Conservation (phyloP, 1,140 invertebrate species). For the Stenopsyche tienmushanensis region DNA sequence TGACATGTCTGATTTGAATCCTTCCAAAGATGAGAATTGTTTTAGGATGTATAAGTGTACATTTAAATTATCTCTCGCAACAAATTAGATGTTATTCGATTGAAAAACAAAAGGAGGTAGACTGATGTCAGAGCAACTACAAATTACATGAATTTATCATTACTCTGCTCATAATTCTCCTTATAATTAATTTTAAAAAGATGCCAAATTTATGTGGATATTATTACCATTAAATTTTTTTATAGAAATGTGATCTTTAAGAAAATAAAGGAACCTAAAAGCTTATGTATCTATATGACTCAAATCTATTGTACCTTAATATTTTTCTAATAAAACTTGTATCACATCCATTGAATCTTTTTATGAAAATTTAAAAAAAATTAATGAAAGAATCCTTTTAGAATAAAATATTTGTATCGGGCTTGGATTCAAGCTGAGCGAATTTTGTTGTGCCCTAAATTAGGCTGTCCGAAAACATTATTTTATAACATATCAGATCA, state of each 20-base stretch:
- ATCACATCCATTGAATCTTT: conserved; percentile 12
- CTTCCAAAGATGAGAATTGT: conserved; percentile 28
- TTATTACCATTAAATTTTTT: conserved; percentile 41
- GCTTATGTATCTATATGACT: conserved; percentile 41
- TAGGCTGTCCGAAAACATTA: too few relatives aligned
- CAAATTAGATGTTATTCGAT: conserved; percentile 29
- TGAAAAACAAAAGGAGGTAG: background rate
- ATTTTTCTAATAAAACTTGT: conserved; percentile 41
- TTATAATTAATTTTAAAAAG: conserved; percentile 26
- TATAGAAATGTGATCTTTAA: conserved; percentile 42
- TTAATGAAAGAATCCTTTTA: too few relatives aligned
- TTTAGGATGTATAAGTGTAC: conserved; percentile 17
- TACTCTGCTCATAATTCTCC: background rate
- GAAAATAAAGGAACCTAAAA: conserved; percentile 39
- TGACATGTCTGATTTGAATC: conserved; percentile 19
- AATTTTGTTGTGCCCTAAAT: too few relatives aligned
- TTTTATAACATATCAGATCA: too few relatives aligned
- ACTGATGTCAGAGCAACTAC: background rate
- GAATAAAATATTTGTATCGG: too few relatives aligned
- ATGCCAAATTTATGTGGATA: conserved; percentile 42
- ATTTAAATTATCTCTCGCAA: conserved; percentile 14
- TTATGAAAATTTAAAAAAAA: too few relatives aligned
- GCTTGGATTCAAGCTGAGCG: too few relatives aligned
- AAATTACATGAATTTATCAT: conserved; percentile 9
- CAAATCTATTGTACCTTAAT: conserved; percentile 43